Conservation (phyloP, 2,797 vertebrate genomes). For the Acomys russatus region DNA sequence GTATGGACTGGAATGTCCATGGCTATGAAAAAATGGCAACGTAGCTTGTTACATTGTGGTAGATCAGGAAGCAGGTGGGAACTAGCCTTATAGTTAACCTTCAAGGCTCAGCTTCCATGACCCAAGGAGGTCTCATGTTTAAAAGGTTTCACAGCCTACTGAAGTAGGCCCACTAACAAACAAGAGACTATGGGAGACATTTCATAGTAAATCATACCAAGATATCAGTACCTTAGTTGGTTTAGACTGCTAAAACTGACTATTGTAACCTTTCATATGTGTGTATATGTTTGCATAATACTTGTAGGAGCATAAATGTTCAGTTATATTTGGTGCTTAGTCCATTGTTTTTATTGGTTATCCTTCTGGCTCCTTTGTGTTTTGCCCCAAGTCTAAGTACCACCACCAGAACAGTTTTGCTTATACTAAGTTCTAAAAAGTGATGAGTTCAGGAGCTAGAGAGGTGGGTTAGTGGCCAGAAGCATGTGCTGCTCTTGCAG, state of each 20-base stretch:
- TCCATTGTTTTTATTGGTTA: neutral
- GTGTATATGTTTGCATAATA: neutral
- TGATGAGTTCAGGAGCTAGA: neutral
- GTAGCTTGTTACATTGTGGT: neutral
- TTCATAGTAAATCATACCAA: neutral
- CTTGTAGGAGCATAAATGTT: neutral
- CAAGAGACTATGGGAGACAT: neutral
- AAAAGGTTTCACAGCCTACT: neutral
- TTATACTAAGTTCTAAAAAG: neutral
- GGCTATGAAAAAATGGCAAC: neutral
- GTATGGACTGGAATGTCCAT: neutral
- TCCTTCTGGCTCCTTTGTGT: neutral
- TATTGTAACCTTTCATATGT: neutral
- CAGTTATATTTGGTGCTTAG: neutral
- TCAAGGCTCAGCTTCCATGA: neutral
- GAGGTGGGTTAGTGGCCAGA: neutral
- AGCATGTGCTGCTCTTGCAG: neutral
- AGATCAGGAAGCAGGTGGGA: neutral
- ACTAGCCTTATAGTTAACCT: neutral
- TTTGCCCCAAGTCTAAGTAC: neutral
- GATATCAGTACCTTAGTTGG: neutral
- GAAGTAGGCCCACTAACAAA: neutral
- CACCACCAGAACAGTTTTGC: neutral
- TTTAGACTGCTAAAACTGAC: neutral
- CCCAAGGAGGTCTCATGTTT: neutral